phyloP scores from a whole-genome alignment of 2,113 vertebrate genomes.

The Panurus biarmicus region DNA sequence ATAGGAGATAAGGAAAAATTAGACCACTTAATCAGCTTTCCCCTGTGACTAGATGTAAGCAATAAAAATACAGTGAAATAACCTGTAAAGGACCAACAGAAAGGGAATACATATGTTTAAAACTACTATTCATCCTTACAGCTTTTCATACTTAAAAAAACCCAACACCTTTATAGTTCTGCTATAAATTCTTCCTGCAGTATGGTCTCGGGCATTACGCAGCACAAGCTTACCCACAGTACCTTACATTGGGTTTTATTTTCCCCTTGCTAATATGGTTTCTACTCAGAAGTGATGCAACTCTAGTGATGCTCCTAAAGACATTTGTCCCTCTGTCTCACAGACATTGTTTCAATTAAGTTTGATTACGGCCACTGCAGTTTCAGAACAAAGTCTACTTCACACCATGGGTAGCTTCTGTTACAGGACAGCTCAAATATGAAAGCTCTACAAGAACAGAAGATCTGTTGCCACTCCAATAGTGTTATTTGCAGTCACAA shows the following conservation, averaged over 20 bases:
- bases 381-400: conserved; percentile 45
- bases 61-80: neutral
- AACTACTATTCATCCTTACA: neutral
- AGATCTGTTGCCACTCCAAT: neutral
- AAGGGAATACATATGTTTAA: neutral
- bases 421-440: conserved; percentile 20
- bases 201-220: neutral
- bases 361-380: conserved; percentile 25
- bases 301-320: conserved; percentile 16
- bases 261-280: neutral
- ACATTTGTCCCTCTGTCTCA: conserved; percentile 28
- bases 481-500: neutral
- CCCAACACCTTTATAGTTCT: neutral
- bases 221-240: neutral
- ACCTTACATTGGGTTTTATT: neutral
- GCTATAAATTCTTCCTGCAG: neutral
- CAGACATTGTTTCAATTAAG: conserved; percentile 36
- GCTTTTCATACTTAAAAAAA: neutral
- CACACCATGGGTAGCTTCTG: neutral
- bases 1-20: conserved; percentile 29
- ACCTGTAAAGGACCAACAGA: neutral
- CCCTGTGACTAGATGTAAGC: neutral
- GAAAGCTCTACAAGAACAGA: neutral
- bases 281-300: conserved; percentile 2
- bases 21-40: conserved; percentile 13